Evolutionary conservation across 1,140 invertebrate species (phyloP).

Genomic region (Hesperophylax magnus): DNA sequence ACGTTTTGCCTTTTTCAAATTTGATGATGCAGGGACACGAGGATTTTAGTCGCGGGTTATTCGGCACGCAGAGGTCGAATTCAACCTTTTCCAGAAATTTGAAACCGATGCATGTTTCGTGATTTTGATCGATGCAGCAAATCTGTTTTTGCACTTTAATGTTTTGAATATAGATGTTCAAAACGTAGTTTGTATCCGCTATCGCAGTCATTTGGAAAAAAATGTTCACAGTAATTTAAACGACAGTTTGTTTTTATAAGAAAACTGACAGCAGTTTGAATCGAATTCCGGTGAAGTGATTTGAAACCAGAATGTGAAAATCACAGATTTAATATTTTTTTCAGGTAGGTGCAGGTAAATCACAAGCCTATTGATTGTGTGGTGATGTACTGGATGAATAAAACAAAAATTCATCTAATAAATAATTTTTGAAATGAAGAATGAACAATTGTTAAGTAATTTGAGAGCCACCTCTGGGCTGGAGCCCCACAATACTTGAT

Average conservation of each 20-base stretch:
- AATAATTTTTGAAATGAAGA: too few species aligned
- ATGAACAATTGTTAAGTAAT: too few species aligned
- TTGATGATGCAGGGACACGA: slow-evolving; percentile 14
- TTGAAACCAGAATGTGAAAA: not conserved
- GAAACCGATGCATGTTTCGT: slow-evolving; percentile 32
- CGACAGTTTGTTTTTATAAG: not conserved
- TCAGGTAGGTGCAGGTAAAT: too few species aligned
- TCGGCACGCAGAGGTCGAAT: slow-evolving; percentile 6
- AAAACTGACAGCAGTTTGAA: not conserved
- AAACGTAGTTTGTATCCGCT: not conserved
- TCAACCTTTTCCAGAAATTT: slow-evolving; percentile 9
- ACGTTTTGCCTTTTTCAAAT: slow-evolving; percentile 23
- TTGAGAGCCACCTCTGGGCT: too few species aligned
- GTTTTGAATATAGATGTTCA: slow-evolving; percentile 28
- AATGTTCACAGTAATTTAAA: not conserved
- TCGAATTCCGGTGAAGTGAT: not conserved
- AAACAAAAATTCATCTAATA: too few species aligned
- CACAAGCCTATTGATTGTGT: too few species aligned
- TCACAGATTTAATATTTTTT: too few species aligned
- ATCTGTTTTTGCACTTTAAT: slow-evolving; percentile 23
- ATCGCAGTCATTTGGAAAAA: not conserved
- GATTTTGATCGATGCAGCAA: slow-evolving; percentile 30
- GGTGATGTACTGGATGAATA: too few species aligned
- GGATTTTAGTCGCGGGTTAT: not conserved
- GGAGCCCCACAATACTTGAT: too few species aligned